phyloP scores from a whole-genome alignment of 2,797 vertebrate species.

The Sparus aurata region DNA sequence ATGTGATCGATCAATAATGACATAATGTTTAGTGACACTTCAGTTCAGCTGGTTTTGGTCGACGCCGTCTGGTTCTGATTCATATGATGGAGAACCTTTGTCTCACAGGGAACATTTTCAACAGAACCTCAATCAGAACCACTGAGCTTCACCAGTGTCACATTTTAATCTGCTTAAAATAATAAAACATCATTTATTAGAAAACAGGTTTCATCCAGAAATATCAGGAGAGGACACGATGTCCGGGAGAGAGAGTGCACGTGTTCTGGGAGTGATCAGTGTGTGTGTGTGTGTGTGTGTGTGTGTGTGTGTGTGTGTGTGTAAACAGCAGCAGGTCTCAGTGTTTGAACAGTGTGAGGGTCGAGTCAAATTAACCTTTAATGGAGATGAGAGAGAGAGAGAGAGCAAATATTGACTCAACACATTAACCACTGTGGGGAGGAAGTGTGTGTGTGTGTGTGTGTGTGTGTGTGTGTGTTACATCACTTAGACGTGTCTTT shows the following conservation, averaged over 20 bases:
- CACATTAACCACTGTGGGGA: constrained; percentile 15
- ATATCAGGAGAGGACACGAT: neutral
- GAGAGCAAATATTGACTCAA: constrained; percentile 54
- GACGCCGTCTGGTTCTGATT: too few relatives aligned
- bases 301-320: constrained; percentile 25
- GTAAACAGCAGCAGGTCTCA: constrained; percentile 50
- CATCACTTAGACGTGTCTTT: neutral
- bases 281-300: constrained; percentile 8
- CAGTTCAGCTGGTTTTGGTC: too few relatives aligned
- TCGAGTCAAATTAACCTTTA: constrained; percentile 56
- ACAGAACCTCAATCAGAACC: too few relatives aligned
- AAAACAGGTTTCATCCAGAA: neutral
- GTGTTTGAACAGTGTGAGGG: constrained; percentile 44
- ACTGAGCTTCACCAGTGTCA: too few relatives aligned
- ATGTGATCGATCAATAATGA: too few relatives aligned
- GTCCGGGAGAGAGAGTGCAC: neutral
- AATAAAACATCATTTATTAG: neutral
- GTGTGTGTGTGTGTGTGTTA: constrained; percentile 4
- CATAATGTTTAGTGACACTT: too few relatives aligned
- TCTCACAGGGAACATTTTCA: too few relatives aligned
- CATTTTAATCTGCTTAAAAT: too few relatives aligned
- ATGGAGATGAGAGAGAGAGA: constrained; percentile 57
- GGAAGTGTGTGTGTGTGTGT: constrained; percentile 20
- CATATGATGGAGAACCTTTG: too few relatives aligned
- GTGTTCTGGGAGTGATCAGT: neutral